Evolutionary conservation across 30 jellyfish, hydroid and myxozoan genomes (phyloP), one percentile per base, ranked within the genome.

Genomic region (Hydractinia symbiolongicarpus): DNA sequence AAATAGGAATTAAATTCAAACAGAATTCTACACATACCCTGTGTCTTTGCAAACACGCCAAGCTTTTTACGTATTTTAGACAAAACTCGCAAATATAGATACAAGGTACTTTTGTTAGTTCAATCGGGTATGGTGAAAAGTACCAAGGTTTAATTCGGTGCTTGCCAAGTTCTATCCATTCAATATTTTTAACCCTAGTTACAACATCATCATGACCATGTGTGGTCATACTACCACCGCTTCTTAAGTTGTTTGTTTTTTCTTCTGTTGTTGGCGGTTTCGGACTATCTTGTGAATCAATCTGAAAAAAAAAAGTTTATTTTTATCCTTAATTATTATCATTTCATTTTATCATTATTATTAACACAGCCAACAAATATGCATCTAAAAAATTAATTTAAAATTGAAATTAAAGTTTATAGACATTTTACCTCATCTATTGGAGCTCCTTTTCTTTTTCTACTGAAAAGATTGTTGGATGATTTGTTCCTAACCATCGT

Each of bases 131-230:
- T 13, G 99, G 99, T 19, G 99, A 87, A 82, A 95, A 95, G 69
- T 95, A 95, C 99, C 99, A 95, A 4, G 99, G 99, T 57, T 89
- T 95, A 67, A 95, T 95, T 56, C 98, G 80, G 67, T 95, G 97
- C 20, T 83, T 91, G 20, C 99, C 99, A 50, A 95, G 79, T 79
- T 95, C 98, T 54, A 95, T 86, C 75, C 86, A 82, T 60, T 90
- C 97, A 13, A 95, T 82, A 74, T 95, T 95, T 67, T 95, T 95
- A 55, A 95, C 99, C 8, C 98, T 61, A 67, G 99, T 95, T 53
- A 95, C 79, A 83, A 90, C 95, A 73, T 89, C 98, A 79, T 90
- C 99, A 73, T 90, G 96, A 13, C 89, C 87, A 54, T 87, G 90
- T 30, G 93, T 93, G 50, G 89, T 84, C 96, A 94, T 86, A 66